Conservation (phyloP, 1,140 invertebrate species). For the Dolichoris vasculosae region DNA sequence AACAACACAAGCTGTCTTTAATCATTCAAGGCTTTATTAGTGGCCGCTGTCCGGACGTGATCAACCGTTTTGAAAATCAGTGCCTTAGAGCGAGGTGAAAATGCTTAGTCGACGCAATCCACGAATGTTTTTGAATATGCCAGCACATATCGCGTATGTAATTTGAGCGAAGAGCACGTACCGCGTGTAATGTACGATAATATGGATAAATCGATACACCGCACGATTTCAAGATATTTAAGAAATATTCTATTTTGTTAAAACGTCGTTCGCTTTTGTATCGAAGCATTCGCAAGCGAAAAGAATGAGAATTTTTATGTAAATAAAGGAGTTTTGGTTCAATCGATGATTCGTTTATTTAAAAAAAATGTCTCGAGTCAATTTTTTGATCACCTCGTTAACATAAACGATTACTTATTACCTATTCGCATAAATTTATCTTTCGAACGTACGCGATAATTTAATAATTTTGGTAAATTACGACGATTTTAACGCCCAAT, state of each 20-base stretch:
- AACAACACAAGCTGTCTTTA: slow-evolving; percentile 48
- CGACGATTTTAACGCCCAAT: background rate
- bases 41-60: slow-evolving; percentile 35
- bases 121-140: slow-evolving; percentile 16
- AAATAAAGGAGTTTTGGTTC: background rate
- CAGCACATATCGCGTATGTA: background rate
- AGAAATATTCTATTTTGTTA: background rate
- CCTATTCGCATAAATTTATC: background rate
- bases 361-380: background rate
- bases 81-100: slow-evolving; percentile 7
- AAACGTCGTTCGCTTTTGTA: background rate
- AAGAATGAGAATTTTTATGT: background rate
- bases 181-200: background rate
- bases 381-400: background rate
- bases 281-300: background rate
- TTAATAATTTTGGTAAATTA: background rate
- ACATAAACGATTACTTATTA: background rate
- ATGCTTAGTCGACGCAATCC: slow-evolving; percentile 19
- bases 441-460: background rate
- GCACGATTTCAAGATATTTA: background rate
- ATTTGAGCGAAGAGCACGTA: background rate
- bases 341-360: background rate
- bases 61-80: slow-evolving; percentile 31
- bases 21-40: slow-evolving; percentile 48
- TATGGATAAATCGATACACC: too few species aligned